Percentiles rank a stretch among this genome's conserved stretches.
These are phyloP conservation scores for Keiferia lycopersicella DNA, from an alignment of 2,888 invertebrate species.

Conservation along the genomic window DNA sequence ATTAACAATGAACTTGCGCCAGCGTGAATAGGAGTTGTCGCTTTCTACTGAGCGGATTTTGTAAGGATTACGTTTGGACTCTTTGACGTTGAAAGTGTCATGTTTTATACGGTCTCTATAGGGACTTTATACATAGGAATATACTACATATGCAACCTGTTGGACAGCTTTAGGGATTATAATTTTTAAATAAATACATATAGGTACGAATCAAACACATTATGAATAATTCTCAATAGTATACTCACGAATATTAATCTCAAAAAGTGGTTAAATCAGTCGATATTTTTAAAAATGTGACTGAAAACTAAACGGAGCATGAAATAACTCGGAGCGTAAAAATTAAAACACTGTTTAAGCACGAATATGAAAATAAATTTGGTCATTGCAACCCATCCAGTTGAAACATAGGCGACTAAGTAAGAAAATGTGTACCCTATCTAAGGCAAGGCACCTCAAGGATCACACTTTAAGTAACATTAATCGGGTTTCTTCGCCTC, in stretches of 20 bases:
- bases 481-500: conserved; percentile 63
- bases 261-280: background rate
- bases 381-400: conserved; percentile 42
- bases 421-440: conserved; percentile 76
- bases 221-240: too few species aligned
- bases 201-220: too few species aligned
- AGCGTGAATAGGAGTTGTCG: conserved; percentile 35
- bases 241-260: too few species aligned
- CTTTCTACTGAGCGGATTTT: conserved; percentile 29
- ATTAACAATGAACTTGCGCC: conserved; percentile 52
- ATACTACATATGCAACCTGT: too few species aligned
- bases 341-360: conserved; percentile 17
- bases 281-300: background rate
- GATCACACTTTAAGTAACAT: conserved; percentile 77
- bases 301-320: background rate
- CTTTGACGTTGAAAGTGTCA: conserved; percentile 8
- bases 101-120: background rate
- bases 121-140: background rate
- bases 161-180: too few species aligned
- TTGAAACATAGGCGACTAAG: conserved; percentile 72
- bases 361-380: conserved; percentile 51
- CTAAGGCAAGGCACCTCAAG: conserved; percentile 59
- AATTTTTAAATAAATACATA: too few species aligned
- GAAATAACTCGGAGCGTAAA: background rate
- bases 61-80: conserved; percentile 32